Evolutionary conservation across 1,140 invertebrate species (phyloP).

Genomic region (Aplysia californica): DNA sequence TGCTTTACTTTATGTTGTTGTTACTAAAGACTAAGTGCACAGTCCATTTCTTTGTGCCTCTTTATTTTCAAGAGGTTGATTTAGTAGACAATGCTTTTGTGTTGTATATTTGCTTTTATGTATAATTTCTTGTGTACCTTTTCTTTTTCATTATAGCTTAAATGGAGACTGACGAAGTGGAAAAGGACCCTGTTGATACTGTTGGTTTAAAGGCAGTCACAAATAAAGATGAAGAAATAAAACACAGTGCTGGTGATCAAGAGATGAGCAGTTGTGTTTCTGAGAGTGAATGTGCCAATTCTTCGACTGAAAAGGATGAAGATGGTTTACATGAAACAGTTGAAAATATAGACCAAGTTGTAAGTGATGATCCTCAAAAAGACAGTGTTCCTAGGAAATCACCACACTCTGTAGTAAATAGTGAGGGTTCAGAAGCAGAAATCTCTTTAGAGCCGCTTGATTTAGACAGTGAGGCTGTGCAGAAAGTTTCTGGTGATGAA

Average conservation of each 20-base stretch:
- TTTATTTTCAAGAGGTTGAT: background rate
- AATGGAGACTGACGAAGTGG: background rate
- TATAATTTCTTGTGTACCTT: background rate
- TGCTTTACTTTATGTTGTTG: background rate
- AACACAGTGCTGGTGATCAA: no score
- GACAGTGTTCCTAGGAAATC: background rate
- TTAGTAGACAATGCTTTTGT: background rate
- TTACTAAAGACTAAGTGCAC: background rate
- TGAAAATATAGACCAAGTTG: background rate
- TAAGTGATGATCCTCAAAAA: no score
- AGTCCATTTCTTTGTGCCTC: background rate
- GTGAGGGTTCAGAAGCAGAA: constrained; percentile 11
- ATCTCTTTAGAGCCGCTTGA: background rate
- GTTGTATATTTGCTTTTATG: background rate
- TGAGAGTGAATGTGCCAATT: no score
- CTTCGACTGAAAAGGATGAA: no score
- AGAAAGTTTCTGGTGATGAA: background rate
- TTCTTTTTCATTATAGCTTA: background rate
- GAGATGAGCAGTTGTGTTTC: no score
- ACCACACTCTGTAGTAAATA: background rate
- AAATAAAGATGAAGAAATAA: background rate
- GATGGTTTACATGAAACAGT: background rate
- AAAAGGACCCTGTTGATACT: background rate
- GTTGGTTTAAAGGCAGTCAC: background rate
- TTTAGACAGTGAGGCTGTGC: background rate